Conservation (phyloP, 2,888 invertebrate species). For the Eristalis pertinax region DNA sequence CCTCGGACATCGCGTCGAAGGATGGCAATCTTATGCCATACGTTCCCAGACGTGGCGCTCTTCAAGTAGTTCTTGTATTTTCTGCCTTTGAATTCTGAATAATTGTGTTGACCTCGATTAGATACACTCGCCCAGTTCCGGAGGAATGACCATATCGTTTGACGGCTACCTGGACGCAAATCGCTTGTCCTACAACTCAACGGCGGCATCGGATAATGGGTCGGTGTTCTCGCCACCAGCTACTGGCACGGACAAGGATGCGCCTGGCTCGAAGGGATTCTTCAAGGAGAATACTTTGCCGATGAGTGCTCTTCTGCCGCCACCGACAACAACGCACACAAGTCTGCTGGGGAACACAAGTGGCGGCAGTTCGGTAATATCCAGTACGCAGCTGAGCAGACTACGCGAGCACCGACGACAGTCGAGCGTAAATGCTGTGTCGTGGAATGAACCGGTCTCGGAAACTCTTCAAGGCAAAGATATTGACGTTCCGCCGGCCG, state of each 20-base stretch:
- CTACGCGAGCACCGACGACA: conserved; percentile 78
- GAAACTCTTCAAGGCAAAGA: conserved; percentile 74
- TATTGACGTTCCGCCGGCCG: conserved; percentile 8
- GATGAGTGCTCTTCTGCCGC: conserved; percentile 74
- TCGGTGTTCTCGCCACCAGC: conserved; percentile 93
- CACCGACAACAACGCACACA: conserved; percentile 73
- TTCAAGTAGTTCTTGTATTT: conserved; percentile 50
- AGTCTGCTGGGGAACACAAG: conserved; percentile 74
- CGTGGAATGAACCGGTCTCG: conserved; percentile 81
- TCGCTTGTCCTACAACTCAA: conserved; percentile 90
- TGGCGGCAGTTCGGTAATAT: conserved; percentile 75
- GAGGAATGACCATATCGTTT: conserved; percentile 90
- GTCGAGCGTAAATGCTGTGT: conserved; percentile 80
- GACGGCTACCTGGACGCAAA: conserved; percentile 93
- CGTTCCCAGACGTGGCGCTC: conserved; percentile 35
- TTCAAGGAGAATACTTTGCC: conserved; percentile 41
- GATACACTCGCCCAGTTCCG: conserved; percentile 92
- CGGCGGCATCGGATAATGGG: conserved; percentile 89
- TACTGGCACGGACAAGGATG: conserved; percentile 77
- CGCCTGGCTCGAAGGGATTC: conserved; percentile 29
- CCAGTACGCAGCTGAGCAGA: conserved; percentile 65
- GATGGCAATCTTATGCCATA: conserved; percentile 47
- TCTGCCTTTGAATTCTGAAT: conserved; percentile 17
- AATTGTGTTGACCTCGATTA: conserved; percentile 64
- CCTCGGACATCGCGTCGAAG: conserved; percentile 44